Conservation (phyloP, 2,797 vertebrate genomes). For the Lateolabrax maculatus region DNA sequence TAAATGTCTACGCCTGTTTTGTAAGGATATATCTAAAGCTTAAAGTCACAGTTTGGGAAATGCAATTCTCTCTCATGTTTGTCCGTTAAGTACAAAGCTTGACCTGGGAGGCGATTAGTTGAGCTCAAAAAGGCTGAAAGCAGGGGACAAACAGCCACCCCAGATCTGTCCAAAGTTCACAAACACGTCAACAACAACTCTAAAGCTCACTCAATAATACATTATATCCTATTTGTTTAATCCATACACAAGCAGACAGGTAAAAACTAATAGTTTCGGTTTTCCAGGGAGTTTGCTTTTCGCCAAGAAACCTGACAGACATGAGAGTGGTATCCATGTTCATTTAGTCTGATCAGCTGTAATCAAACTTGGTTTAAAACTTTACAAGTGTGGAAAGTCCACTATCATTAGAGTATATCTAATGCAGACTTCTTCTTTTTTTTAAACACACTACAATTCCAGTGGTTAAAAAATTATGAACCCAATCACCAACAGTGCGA, state of each 20-base stretch:
- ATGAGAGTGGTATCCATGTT: neutral
- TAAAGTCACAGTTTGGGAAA: neutral
- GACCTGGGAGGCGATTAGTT: neutral
- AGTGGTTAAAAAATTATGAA: constrained; percentile 33
- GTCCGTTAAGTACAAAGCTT: neutral
- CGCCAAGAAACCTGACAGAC: neutral
- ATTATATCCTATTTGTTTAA: constrained; percentile 13
- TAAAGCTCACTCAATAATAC: neutral
- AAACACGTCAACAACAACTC: neutral
- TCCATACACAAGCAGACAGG: constrained; percentile 1
- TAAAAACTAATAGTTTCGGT: neutral
- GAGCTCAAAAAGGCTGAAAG: neutral
- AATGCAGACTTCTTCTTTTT: neutral
- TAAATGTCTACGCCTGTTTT: neutral
- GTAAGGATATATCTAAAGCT: neutral
- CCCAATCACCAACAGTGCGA: constrained; percentile 33
- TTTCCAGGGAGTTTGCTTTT: neutral
- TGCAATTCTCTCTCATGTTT: neutral
- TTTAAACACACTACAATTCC: neutral
- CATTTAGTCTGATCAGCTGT: neutral
- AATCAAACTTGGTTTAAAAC: neutral
- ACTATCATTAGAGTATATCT: neutral
- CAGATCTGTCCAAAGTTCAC: constrained; percentile 22
- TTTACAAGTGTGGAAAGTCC: neutral
- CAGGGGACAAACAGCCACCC: neutral